Percentiles rank a stretch among this genome's conserved stretches.
These are phyloP conservation scores for Phalacrocorax pelagicus DNA, from an alignment of 2,113 vertebrate genomes.

Conservation along the genomic window DNA sequence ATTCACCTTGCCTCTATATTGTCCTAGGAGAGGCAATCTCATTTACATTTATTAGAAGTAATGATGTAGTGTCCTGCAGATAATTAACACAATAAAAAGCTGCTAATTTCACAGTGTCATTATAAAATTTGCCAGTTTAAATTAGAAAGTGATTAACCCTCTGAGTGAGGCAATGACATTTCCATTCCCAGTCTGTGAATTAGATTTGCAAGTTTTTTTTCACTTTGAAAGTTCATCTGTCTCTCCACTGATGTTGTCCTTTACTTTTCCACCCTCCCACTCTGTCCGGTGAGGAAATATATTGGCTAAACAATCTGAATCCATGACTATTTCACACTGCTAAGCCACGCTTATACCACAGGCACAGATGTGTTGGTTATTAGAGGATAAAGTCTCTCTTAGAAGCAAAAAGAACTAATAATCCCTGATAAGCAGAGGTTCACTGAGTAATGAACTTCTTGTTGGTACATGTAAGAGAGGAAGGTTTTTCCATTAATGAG, in stretches of 20 bases:
- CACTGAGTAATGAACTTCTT: constrained; percentile 67
- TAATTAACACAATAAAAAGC: constrained; percentile 88
- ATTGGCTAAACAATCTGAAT: background rate
- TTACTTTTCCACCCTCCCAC: background rate
- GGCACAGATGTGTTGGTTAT: background rate
- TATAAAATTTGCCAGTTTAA: constrained; percentile 84
- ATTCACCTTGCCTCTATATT: constrained; percentile 81
- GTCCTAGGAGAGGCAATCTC: constrained; percentile 79
- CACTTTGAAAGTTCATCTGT: constrained; percentile 65
- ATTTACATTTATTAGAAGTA: constrained; percentile 84
- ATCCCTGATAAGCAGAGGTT: constrained; percentile 45
- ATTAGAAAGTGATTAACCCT: constrained; percentile 85
- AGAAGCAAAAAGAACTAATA: constrained; percentile 15
- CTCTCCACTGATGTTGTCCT: background rate
- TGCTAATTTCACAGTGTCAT: constrained; percentile 90
- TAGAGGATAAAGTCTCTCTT: constrained; percentile 14
- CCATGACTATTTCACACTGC: background rate
- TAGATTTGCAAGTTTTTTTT: constrained; percentile 78
- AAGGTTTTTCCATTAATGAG: constrained; percentile 65
- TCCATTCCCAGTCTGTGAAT: constrained; percentile 81
- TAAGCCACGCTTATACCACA: background rate
- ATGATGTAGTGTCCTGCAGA: constrained; percentile 84
- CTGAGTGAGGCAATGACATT: constrained; percentile 83
- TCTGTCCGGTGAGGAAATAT: background rate
- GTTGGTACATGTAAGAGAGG: constrained; percentile 21